These are phyloP conservation scores for Muscicapa striata DNA, from an alignment of 2,797 vertebrate genomes.

Conservation along the genomic window DNA sequence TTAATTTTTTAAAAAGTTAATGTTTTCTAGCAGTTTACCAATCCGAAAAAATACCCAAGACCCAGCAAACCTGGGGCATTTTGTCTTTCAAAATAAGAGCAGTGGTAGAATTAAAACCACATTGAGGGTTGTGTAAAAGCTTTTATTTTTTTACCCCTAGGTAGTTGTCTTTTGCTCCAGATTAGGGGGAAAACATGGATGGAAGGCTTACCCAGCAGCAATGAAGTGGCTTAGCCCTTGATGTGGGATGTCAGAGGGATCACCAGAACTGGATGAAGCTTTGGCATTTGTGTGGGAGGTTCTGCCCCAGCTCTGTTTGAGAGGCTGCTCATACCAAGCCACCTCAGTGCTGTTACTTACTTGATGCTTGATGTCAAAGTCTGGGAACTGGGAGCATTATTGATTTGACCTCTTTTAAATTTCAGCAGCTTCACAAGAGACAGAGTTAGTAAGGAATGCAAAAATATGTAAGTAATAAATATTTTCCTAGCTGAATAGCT, in stretches of 20 bases:
- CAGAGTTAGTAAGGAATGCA: constrained; percentile 72
- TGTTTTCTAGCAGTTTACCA: neutral
- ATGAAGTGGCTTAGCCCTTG: neutral
- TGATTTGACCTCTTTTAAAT: constrained; percentile 75
- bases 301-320: neutral
- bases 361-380: constrained; percentile 37
- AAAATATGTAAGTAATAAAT: constrained; percentile 63
- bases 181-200: neutral
- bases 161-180: neutral
- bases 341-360: constrained; percentile 27
- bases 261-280: neutral
- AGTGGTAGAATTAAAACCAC: neutral
- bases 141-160: neutral
- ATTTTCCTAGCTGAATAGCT: constrained; percentile 67
- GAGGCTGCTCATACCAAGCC: neutral
- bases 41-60: neutral
- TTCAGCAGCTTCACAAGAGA: constrained; percentile 73
- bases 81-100: neutral
- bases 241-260: neutral
- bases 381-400: constrained; percentile 54
- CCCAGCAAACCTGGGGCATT: neutral
- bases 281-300: neutral
- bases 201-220: neutral
- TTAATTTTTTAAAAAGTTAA: neutral
- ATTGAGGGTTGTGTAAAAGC: neutral